Evolutionary conservation across 2,113 vertebrate genomes (phyloP).

Genomic region (Oceanites oceanicus): DNA sequence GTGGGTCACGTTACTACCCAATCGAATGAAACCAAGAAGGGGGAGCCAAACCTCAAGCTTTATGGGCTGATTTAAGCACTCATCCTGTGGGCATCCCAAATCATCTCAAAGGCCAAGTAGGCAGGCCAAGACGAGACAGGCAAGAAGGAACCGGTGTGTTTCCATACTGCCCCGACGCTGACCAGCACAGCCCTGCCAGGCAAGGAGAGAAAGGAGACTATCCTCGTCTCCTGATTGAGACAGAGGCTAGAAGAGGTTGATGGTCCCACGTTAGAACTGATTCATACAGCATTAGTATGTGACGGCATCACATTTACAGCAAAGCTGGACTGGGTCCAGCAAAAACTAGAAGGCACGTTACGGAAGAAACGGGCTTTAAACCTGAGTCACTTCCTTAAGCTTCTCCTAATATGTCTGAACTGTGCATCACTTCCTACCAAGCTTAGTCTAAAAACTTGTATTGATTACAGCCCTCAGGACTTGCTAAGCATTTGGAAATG

Average conservation of each 20-base stretch:
- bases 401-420: background rate
- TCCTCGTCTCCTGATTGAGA: background rate
- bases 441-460: background rate
- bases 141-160: background rate
- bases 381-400: background rate
- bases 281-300: background rate
- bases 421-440: background rate
- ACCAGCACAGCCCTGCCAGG: background rate
- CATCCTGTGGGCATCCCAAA: slow-evolving; percentile 20
- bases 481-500: background rate
- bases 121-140: background rate
- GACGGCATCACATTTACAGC: background rate
- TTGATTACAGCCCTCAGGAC: slow-evolving; percentile 11
- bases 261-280: background rate
- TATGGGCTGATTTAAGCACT: background rate
- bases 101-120: background rate
- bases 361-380: background rate
- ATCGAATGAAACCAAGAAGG: background rate
- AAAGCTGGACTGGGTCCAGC: background rate
- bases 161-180: background rate
- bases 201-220: background rate
- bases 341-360: background rate
- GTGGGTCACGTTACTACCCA: background rate
- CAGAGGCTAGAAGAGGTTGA: background rate
- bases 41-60: slow-evolving; percentile 55